Evolutionary conservation across 2,888 invertebrate genomes (phyloP).

Genomic region (Stomorhina lunata): DNA sequence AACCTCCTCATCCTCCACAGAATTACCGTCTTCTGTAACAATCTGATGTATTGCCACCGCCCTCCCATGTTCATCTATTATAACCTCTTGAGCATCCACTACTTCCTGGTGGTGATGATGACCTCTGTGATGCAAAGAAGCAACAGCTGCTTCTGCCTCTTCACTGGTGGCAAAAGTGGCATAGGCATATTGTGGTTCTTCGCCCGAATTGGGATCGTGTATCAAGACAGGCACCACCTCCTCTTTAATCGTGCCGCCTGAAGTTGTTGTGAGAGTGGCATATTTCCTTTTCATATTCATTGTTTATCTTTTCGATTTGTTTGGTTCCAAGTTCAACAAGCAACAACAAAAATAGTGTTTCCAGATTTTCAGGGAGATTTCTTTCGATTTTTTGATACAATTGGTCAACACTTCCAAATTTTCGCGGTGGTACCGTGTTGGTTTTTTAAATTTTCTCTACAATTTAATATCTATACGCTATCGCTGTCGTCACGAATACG

Average conservation of each 20-base stretch:
- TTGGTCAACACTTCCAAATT: slow-evolving; percentile 68
- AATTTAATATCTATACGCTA: slow-evolving; percentile 50
- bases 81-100: slow-evolving; percentile 74
- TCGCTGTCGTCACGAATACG: slow-evolving; percentile 64
- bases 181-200: slow-evolving; percentile 75
- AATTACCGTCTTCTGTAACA: slow-evolving; percentile 71
- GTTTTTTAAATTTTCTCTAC: slow-evolving; percentile 57
- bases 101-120: slow-evolving; percentile 69
- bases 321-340: slow-evolving; percentile 47
- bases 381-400: slow-evolving; percentile 56
- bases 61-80: slow-evolving; percentile 77
- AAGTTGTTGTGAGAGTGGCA: slow-evolving; percentile 66
- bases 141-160: slow-evolving; percentile 76
- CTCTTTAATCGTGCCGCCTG: slow-evolving; percentile 69
- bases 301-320: slow-evolving; percentile 46
- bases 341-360: slow-evolving; percentile 55
- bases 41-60: slow-evolving; percentile 74
- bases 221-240: slow-evolving; percentile 75
- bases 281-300: slow-evolving; percentile 77
- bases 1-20: slow-evolving; percentile 73
- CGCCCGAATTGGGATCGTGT: slow-evolving; percentile 71
- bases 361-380: slow-evolving; percentile 59
- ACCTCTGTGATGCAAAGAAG: slow-evolving; percentile 71
- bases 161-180: slow-evolving; percentile 75
- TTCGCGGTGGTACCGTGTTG: slow-evolving; percentile 64